Conservation (phyloP, 2,797 vertebrate species). For the Spinus pinus region DNA sequence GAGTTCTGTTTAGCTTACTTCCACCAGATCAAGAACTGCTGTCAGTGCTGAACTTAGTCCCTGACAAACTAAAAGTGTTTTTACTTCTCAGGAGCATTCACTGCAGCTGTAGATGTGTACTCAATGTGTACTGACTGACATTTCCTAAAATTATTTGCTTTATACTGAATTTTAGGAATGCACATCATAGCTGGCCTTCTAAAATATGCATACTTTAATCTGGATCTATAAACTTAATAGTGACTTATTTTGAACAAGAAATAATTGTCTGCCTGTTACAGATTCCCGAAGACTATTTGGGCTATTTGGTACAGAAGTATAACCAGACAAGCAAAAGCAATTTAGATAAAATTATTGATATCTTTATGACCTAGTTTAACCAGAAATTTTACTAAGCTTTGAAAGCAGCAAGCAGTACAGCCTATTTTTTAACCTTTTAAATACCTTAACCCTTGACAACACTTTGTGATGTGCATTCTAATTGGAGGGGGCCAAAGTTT, state of each 20-base stretch:
- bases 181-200: background rate
- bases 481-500: background rate
- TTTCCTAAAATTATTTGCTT: background rate
- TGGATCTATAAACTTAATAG: background rate
- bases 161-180: background rate
- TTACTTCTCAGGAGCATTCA: background rate
- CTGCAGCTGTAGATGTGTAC: background rate
- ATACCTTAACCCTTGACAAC: background rate
- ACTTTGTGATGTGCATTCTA: background rate
- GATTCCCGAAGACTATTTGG: background rate
- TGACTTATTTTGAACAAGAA: background rate
- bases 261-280: background rate
- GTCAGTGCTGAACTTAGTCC: background rate
- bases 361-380: conserved; percentile 23
- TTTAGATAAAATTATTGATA: conserved; percentile 71
- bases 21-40: background rate
- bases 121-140: background rate
- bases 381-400: conserved; percentile 2
- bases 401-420: background rate
- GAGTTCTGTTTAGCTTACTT: background rate
- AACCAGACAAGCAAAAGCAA: conserved; percentile 61
- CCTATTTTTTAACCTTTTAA: background rate
- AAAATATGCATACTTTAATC: background rate
- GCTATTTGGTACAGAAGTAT: background rate
- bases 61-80: background rate